Percentiles rank a stretch among this genome's conserved stretches.
phyloP scores from a whole-genome alignment of 2,797 vertebrate genomes.

The Sarcoramphus papa region DNA sequence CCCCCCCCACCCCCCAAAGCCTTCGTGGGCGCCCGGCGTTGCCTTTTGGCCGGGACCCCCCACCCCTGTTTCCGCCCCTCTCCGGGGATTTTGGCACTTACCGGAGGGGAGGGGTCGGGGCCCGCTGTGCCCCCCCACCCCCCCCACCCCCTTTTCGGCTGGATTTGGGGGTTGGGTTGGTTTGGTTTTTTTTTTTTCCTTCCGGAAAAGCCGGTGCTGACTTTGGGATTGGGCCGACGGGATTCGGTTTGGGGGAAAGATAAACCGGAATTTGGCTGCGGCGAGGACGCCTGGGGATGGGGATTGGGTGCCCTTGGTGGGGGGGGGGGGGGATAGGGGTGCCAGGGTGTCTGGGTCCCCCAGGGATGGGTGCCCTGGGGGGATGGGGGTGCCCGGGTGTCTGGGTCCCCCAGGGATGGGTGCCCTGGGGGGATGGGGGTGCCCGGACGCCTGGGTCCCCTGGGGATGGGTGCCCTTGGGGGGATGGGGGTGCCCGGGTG shows the following conservation, averaged over 20 bases:
- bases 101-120: not conserved
- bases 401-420: no score
- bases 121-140: not conserved
- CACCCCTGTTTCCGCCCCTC: not conserved
- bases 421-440: no score
- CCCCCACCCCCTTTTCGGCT: not conserved
- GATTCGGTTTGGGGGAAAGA: not conserved
- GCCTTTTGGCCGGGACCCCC: not conserved
- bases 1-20: not conserved
- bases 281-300: not conserved
- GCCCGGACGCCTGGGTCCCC: no score
- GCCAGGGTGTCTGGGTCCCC: no score
- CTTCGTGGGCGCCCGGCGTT: accelerated
- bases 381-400: no score
- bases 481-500: no score
- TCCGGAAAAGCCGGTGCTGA: not conserved
- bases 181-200: no score
- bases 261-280: not conserved
- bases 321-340: no score
- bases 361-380: no score
- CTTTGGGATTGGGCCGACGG: not conserved
- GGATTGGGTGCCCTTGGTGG: no score
- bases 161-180: not conserved
- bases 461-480: no score
- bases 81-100: not conserved